Percentiles rank a stretch among this genome's conserved stretches.
phyloP scores from a whole-genome alignment of 2,888 invertebrate genomes.

The Ypsolopha scabrella region DNA sequence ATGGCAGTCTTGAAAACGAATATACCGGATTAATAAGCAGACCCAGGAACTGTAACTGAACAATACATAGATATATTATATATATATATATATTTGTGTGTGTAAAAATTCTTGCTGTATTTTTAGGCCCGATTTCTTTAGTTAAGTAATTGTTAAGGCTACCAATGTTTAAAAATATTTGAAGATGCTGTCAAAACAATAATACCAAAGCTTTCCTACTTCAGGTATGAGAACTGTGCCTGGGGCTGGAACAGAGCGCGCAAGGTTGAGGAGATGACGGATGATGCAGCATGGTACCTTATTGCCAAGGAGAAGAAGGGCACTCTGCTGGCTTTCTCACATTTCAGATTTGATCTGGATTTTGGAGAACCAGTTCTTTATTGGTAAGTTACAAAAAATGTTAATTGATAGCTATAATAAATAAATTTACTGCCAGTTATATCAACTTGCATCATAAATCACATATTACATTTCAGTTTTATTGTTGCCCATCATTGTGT shows the following conservation, averaged over 20 bases:
- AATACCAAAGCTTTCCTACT: conserved; percentile 7
- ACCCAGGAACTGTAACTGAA: too few relatives aligned
- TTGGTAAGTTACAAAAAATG: conserved; percentile 66
- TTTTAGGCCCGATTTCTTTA: too few relatives aligned
- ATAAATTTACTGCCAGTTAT: background rate
- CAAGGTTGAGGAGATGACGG: conserved; percentile 79
- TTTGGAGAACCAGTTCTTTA: conserved; percentile 81
- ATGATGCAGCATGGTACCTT: conserved; percentile 80
- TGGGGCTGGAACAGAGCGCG: conserved; percentile 86
- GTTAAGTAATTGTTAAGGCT: too few relatives aligned
- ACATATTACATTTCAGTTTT: background rate
- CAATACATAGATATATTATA: too few relatives aligned
- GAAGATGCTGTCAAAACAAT: too few relatives aligned
- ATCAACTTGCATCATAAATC: background rate
- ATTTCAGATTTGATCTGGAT: conserved; percentile 88
- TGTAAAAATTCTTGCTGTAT: too few relatives aligned
- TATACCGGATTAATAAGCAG: too few relatives aligned
- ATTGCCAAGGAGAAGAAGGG: conserved; percentile 68
- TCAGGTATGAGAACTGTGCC: conserved; percentile 77
- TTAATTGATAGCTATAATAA: background rate
- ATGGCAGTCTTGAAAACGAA: too few relatives aligned
- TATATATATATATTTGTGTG: too few relatives aligned
- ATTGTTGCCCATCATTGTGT: background rate
- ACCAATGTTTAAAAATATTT: too few relatives aligned
- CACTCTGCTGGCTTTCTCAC: conserved; percentile 77